phyloP scores from a whole-genome alignment of 2,888 invertebrate genomes.

The Podabrus alpinus region DNA sequence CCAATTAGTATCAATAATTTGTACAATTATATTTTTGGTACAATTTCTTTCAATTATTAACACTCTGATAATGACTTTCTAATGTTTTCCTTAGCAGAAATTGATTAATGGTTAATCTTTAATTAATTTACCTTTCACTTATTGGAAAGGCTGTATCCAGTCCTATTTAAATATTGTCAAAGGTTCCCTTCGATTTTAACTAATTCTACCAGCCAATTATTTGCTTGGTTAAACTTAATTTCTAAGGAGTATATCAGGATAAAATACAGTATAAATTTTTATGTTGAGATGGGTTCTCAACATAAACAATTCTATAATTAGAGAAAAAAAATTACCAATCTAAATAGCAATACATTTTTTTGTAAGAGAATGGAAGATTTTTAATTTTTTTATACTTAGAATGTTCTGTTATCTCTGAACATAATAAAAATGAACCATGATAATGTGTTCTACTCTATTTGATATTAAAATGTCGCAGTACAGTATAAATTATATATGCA shows the following conservation, averaged over 20 bases:
- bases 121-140: neutral
- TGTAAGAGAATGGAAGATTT: too few species aligned
- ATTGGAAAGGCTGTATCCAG: neutral
- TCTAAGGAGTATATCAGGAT: too few species aligned
- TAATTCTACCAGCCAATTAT: too few species aligned
- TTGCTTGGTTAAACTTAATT: too few species aligned
- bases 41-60: neutral
- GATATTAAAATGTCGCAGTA: neutral
- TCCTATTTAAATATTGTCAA: neutral
- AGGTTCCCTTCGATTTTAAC: neutral
- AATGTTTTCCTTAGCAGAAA: neutral
- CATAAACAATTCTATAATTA: too few species aligned
- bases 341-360: too few species aligned
- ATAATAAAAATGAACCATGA: neutral
- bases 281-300: too few species aligned
- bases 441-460: neutral
- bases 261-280: too few species aligned
- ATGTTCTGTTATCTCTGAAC: neutral
- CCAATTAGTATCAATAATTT: neutral
- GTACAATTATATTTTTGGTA: neutral
- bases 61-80: neutral
- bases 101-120: neutral
- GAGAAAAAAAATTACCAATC: too few species aligned
- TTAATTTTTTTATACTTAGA: too few species aligned
- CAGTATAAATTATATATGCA: neutral